phyloP scores from a whole-genome alignment of 1,140 invertebrate genomes.

The Ceratina japonica region DNA sequence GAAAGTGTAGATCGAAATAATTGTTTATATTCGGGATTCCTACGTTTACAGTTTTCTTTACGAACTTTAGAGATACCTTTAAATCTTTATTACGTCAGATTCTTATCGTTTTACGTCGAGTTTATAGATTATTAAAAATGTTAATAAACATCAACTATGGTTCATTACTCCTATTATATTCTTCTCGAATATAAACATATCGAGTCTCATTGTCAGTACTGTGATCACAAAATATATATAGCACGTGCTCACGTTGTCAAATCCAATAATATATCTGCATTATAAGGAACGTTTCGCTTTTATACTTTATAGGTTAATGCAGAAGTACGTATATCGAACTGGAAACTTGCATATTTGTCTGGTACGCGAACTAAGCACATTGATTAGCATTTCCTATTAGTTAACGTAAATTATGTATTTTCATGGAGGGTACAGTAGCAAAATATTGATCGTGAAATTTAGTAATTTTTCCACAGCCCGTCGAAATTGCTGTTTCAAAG shows the following conservation, averaged over 20 bases:
- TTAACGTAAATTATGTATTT: background rate
- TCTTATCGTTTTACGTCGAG: slow-evolving; percentile 4
- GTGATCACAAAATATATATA: too few relatives aligned
- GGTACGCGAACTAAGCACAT: background rate
- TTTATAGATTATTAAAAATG: slow-evolving; percentile 15
- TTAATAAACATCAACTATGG: background rate
- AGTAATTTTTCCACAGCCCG: slow-evolving; percentile 22
- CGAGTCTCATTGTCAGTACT: background rate
- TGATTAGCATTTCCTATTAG: slow-evolving; percentile 9
- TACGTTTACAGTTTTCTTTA: background rate
- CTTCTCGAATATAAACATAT: background rate
- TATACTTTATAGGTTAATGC: slow-evolving; percentile 53
- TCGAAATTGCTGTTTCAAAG: slow-evolving; percentile 45
- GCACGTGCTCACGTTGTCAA: background rate
- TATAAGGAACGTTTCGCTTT: slow-evolving; percentile 13
- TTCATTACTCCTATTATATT: background rate
- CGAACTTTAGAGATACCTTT: background rate
- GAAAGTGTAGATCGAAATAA: background rate
- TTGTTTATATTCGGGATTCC: background rate
- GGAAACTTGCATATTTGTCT: slow-evolving; percentile 16
- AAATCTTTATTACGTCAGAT: background rate
- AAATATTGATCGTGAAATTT: slow-evolving; percentile 41
- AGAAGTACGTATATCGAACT: slow-evolving; percentile 31
- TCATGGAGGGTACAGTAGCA: background rate
- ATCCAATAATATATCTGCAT: background rate